These are phyloP conservation scores for Drosophila tripunctata DNA, from an alignment of 2,888 invertebrate genomes.

Conservation along the genomic window DNA sequence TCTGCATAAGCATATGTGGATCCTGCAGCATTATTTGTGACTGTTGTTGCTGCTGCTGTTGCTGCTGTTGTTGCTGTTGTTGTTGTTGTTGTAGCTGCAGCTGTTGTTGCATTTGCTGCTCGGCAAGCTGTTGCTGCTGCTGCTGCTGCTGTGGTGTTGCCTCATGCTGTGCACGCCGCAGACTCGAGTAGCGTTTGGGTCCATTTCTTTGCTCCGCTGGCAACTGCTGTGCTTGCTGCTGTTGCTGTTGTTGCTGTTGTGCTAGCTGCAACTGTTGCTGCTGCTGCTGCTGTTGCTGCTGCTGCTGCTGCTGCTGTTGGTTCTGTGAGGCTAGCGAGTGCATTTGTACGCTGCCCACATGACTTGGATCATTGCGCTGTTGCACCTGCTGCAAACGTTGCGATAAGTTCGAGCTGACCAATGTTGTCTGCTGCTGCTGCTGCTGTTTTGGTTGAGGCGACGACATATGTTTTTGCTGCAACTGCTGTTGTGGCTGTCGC, in stretches of 20 bases:
- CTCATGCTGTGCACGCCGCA: conserved; percentile 85
- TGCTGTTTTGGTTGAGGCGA: conserved; percentile 29
- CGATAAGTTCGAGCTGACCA: conserved; percentile 75
- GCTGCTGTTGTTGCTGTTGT: conserved; percentile 54
- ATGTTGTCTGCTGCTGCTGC: conserved; percentile 38
- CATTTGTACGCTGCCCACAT: conserved; percentile 84
- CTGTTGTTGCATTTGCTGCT: conserved; percentile 68
- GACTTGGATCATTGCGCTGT: conserved; percentile 83
- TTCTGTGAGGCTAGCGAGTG: conserved; percentile 82
- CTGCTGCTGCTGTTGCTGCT: conserved; percentile 70
- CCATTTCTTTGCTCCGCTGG: conserved; percentile 84
- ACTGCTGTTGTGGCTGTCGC: conserved; percentile 34
- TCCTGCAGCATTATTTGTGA: conserved; percentile 79
- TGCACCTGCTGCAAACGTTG: conserved; percentile 82
- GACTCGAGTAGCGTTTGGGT: conserved; percentile 89
- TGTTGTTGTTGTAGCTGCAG: conserved; percentile 33
- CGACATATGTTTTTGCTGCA: conserved; percentile 33
- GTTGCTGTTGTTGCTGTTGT: conserved; percentile 44
- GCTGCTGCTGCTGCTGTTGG: conserved; percentile 61
- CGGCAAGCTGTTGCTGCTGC: conserved; percentile 68
- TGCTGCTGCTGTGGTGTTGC: conserved; percentile 63
- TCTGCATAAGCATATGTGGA: conserved; percentile 77
- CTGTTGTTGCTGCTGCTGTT: conserved; percentile 65
- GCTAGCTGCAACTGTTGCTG: conserved; percentile 59
- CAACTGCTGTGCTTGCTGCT: conserved; percentile 45